phyloP scores from a whole-genome alignment of 92 coral and sea anemone genomes.

The Isaurus tuberculatus region DNA sequence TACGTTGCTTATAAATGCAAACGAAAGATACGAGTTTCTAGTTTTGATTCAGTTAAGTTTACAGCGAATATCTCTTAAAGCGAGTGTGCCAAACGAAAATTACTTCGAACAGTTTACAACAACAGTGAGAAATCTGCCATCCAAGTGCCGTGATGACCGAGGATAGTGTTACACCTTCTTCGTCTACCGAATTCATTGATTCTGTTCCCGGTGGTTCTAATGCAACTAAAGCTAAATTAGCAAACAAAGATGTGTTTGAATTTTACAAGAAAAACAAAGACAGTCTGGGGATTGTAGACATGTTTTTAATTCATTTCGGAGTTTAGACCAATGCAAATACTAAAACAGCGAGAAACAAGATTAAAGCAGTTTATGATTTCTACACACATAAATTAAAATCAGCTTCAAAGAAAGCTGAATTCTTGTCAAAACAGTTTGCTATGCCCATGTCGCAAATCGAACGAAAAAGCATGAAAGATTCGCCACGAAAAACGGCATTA shows the following conservation, averaged over 20 bases:
- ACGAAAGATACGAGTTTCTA: constrained; percentile 7
- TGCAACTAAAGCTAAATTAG: not conserved
- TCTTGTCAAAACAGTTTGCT: constrained; percentile 22
- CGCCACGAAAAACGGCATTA: constrained; percentile 18
- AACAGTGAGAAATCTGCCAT: constrained; percentile 12
- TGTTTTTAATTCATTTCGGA: constrained; percentile 20
- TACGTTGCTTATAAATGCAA: constrained; percentile 6
- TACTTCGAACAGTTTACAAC: constrained; percentile 14
- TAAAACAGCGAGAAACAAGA: constrained; percentile 19
- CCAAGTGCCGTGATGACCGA: constrained; percentile 3
- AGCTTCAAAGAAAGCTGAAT: constrained; percentile 11
- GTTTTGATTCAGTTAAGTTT: constrained; percentile 4
- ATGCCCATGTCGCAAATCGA: constrained; percentile 22
- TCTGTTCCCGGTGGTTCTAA: constrained; percentile 15
- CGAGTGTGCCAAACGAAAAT: constrained; percentile 4
- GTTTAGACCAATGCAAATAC: constrained; percentile 3
- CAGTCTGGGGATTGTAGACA: constrained; percentile 26
- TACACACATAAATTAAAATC: not conserved
- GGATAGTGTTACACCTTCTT: constrained; percentile 3
- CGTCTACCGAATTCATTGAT: not conserved
- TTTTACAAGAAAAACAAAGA: constrained; percentile 20
- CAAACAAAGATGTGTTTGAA: constrained; percentile 18
- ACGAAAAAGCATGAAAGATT: constrained; percentile 4
- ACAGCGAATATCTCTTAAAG: constrained; percentile 9
- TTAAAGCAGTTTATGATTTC: not conserved